Evolutionary conservation across 2,797 vertebrate genomes (phyloP).

Genomic region (Eutrigla gurnardus): DNA sequence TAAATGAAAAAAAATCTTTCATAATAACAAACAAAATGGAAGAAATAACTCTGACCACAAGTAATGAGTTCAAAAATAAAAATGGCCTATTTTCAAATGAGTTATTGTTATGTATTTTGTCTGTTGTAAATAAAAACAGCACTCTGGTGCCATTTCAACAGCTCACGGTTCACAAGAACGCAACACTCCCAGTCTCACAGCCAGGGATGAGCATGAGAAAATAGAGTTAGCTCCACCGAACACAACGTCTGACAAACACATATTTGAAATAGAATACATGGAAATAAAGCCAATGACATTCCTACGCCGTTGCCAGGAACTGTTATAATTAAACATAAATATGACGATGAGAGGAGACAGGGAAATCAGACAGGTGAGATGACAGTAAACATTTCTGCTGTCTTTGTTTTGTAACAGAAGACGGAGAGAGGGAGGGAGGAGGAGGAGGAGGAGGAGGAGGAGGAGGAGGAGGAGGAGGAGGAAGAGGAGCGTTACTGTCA

Average conservation of each 20-base stretch:
- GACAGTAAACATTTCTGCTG: constrained; percentile 81
- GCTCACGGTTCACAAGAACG: constrained; percentile 24
- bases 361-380: constrained; percentile 71
- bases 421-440: constrained; percentile 51
- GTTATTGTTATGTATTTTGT: constrained; percentile 24
- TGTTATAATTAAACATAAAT: constrained; percentile 75
- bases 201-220: constrained; percentile 46
- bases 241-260: constrained; percentile 58
- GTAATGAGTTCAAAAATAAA: constrained; percentile 14
- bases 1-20: background rate
- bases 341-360: constrained; percentile 66
- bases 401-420: constrained; percentile 83
- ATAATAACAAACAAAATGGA: constrained; percentile 14
- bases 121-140: constrained; percentile 52
- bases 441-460: constrained; percentile 63
- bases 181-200: constrained; percentile 42
- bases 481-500: constrained; percentile 81
- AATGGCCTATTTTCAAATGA: constrained; percentile 23
- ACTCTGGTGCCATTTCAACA: constrained; percentile 37
- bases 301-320: constrained; percentile 56
- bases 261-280: constrained; percentile 53
- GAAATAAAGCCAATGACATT: constrained; percentile 63
- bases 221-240: constrained; percentile 54
- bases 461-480: constrained; percentile 63
- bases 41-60: constrained; percentile 12